Percentiles rank a stretch among this genome's conserved stretches.
phyloP scores from a whole-genome alignment of 1,140 invertebrate genomes.

The Diorhabda sublineata region DNA sequence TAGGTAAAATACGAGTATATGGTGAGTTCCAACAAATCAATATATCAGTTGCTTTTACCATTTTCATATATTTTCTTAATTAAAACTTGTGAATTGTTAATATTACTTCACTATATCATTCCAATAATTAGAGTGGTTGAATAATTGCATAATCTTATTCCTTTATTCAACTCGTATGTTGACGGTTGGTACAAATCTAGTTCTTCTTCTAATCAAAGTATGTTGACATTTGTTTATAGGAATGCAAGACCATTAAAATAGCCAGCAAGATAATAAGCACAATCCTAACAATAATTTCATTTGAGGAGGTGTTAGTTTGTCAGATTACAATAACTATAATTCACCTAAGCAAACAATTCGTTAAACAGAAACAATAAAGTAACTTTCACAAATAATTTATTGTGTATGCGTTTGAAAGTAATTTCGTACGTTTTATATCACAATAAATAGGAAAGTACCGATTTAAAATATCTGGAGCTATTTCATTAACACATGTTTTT shows the following conservation, averaged over 20 bases:
- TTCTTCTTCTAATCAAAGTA: background rate
- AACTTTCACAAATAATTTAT: conserved; percentile 21
- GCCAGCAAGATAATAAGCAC: conserved; percentile 1
- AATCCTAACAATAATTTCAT: background rate
- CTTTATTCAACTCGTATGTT: no score
- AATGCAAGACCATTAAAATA: background rate
- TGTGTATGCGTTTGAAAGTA: conserved; percentile 9
- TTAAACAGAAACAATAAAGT: conserved; percentile 21
- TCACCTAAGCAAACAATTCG: conserved; percentile 18
- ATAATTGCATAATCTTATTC: no score
- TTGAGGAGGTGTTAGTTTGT: conserved; percentile 18
- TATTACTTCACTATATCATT: no score
- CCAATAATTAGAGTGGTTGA: no score
- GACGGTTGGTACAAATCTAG: background rate
- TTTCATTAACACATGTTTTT: no score
- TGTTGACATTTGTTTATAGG: background rate
- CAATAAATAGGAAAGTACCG: background rate
- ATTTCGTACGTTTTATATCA: background rate
- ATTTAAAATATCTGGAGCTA: background rate
- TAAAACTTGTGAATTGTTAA: no score
- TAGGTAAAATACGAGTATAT: no score
- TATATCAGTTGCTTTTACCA: no score
- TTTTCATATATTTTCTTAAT: no score
- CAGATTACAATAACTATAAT: conserved; percentile 21
- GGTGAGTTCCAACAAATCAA: no score